These are phyloP conservation scores for Agrochola litura DNA, from an alignment of 2,888 invertebrate species.

Conservation along the genomic window DNA sequence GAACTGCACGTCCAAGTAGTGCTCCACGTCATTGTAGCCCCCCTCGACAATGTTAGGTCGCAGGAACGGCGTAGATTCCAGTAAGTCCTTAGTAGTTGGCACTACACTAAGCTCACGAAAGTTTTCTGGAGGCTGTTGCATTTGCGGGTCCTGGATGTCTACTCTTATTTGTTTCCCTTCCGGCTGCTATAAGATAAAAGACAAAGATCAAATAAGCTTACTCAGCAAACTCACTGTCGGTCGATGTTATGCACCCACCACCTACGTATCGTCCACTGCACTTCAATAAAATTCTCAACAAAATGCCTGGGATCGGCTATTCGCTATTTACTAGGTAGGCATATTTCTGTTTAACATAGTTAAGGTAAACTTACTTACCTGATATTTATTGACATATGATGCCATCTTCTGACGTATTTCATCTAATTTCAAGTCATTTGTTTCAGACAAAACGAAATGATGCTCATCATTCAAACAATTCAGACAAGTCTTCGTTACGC, in stretches of 20 bases:
- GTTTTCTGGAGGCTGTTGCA: constrained; percentile 77
- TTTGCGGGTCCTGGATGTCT: constrained; percentile 22
- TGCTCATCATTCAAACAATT: constrained; percentile 74
- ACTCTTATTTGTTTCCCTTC: constrained; percentile 13
- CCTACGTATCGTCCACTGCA: neutral
- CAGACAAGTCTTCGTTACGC: constrained; percentile 74
- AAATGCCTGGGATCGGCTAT: neutral
- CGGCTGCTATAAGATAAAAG: constrained; percentile 15
- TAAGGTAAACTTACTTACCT: constrained; percentile 63
- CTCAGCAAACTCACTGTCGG: neutral
- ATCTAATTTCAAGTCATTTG: constrained; percentile 68
- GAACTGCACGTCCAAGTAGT: constrained; percentile 95
- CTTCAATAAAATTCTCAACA: neutral
- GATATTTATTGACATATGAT: constrained; percentile 70
- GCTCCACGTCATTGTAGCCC: constrained; percentile 91
- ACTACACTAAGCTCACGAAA: constrained; percentile 80
- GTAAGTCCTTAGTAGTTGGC: constrained; percentile 78
- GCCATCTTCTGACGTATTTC: constrained; percentile 73
- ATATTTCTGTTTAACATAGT: neutral
- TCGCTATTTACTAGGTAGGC: neutral
- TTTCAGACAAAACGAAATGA: constrained; percentile 72
- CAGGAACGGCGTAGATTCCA: constrained; percentile 74
- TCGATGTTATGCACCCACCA: neutral
- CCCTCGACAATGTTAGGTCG: constrained; percentile 91
- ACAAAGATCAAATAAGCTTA: neutral